Conservation (phyloP, 2,797 vertebrate genomes). For the Babyrousa celebensis region DNA sequence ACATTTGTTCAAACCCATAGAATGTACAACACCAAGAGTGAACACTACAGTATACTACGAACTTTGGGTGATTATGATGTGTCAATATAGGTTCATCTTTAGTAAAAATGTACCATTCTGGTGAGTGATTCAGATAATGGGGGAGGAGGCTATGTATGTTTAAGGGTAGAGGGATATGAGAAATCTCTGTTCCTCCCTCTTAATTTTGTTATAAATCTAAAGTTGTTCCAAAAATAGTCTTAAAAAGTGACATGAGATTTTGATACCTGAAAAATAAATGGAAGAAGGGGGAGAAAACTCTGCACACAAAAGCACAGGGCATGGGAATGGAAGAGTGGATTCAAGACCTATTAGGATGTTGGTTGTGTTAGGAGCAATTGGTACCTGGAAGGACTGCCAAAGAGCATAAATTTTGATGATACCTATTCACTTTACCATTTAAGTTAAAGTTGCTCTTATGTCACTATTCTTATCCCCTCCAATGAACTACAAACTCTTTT, state of each 20-base stretch:
- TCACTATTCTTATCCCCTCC: neutral
- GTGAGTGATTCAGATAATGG: neutral
- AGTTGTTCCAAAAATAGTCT: neutral
- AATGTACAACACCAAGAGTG: neutral
- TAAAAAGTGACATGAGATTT: neutral
- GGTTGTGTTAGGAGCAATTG: neutral
- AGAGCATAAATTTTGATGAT: neutral
- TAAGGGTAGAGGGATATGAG: neutral
- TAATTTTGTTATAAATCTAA: neutral
- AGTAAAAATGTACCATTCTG: neutral
- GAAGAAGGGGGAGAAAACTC: neutral
- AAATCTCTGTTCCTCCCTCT: neutral
- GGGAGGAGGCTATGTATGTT: neutral
- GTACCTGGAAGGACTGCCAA: neutral
- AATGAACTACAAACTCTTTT: neutral
- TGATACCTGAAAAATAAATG: neutral
- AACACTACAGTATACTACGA: neutral
- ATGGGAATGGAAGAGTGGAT: neutral
- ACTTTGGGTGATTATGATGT: neutral
- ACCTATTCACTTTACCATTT: neutral
- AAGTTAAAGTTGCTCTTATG: neutral
- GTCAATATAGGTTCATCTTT: neutral
- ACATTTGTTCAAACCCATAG: neutral
- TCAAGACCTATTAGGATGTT: neutral
- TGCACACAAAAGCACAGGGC: neutral